Evolutionary conservation across 2,113 vertebrate genomes (phyloP).

Genomic region (Lepisosteus oculatus): DNA sequence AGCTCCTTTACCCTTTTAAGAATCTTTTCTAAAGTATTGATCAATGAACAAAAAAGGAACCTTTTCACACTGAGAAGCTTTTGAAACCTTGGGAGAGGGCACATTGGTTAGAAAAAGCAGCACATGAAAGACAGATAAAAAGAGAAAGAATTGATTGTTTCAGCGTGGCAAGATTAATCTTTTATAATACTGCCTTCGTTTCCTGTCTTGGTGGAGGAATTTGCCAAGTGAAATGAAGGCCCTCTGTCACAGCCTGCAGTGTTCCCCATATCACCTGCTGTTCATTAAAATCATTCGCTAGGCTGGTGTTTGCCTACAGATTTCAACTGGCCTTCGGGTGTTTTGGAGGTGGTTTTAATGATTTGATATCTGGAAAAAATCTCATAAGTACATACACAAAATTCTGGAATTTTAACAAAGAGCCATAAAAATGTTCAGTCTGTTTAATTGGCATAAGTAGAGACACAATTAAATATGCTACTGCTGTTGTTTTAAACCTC

Average conservation of each 20-base stretch:
- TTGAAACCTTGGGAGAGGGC: background rate
- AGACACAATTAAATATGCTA: too few species aligned
- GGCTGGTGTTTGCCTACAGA: background rate
- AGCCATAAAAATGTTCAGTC: too few species aligned
- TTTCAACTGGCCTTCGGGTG: background rate
- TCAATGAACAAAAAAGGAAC: background rate
- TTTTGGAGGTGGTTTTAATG: background rate
- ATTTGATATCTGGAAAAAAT: background rate
- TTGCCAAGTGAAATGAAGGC: background rate
- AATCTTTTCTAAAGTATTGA: too few species aligned
- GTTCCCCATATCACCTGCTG: background rate
- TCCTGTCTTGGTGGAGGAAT: background rate
- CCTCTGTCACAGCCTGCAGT: background rate
- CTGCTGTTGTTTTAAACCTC: too few species aligned
- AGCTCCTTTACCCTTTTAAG: too few species aligned
- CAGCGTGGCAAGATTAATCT: background rate
- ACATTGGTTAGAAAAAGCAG: background rate
- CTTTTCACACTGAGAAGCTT: background rate
- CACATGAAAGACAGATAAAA: slow-evolving; percentile 5
- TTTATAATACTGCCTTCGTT: background rate
- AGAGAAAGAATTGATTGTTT: background rate
- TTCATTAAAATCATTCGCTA: background rate
- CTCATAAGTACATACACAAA: too few species aligned
- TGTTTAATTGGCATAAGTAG: too few species aligned
- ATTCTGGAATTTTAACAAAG: too few species aligned